Conservation (phyloP, 2,113 vertebrate genomes). For the Ia io region DNA sequence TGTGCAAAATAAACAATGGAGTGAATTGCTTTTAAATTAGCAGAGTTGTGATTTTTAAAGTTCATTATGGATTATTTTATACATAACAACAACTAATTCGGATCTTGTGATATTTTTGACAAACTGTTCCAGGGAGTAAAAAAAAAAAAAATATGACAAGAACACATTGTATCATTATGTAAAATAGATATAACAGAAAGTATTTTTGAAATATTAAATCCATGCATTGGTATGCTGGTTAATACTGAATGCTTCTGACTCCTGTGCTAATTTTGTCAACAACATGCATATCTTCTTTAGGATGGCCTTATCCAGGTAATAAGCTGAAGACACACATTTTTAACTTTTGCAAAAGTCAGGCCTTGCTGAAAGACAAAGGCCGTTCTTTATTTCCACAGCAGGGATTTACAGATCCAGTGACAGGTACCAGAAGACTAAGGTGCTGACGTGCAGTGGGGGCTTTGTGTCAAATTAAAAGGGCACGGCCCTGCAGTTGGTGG, state of each 20-base stretch:
- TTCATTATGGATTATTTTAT: background rate
- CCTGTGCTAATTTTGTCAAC: background rate
- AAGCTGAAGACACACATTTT: background rate
- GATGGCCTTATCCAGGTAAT: background rate
- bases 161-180: background rate
- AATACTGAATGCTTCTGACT: background rate
- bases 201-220: background rate
- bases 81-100: background rate
- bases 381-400: background rate
- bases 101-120: background rate
- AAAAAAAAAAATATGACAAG: background rate
- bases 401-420: background rate
- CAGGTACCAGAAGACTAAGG: background rate
- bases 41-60: background rate
- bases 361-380: background rate
- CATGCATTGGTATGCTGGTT: background rate
- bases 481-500: background rate
- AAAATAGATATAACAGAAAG: background rate
- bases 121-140: background rate
- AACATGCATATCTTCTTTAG: background rate
- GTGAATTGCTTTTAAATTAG: slow-evolving; percentile 37
- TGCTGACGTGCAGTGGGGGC: background rate
- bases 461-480: background rate
- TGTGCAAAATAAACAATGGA: slow-evolving; percentile 35
- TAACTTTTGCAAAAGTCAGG: background rate